phyloP scores from a whole-genome alignment of 2,113 vertebrate genomes.

The Zosterops borbonicus region DNA sequence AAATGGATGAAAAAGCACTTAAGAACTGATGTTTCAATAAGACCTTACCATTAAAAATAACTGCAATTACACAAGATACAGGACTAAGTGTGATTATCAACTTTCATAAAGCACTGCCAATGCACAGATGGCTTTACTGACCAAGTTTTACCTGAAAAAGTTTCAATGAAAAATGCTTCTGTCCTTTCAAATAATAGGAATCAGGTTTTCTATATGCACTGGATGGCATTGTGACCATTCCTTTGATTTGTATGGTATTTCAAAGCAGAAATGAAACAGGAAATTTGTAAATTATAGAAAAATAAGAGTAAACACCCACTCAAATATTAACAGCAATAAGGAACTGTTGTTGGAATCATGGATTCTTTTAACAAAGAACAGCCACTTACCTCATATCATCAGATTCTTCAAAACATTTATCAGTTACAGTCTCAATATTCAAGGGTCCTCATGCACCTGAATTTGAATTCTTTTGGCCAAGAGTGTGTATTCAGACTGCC shows the following conservation, averaged over 20 bases:
- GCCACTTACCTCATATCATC: conserved; percentile 27
- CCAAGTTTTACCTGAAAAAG: not conserved
- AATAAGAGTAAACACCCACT: not conserved
- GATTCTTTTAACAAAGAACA: conserved; percentile 26
- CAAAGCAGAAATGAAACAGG: not conserved
- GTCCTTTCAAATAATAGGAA: not conserved
- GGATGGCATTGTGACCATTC: not conserved
- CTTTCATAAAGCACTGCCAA: not conserved
- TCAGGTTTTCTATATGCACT: not conserved
- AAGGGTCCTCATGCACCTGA: conserved; percentile 42
- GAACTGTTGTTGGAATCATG: not conserved
- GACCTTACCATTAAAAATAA: not conserved
- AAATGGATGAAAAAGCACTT: not conserved
- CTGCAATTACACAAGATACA: not conserved
- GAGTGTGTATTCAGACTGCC: conserved; percentile 39
- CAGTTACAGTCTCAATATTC: conserved; percentile 34
- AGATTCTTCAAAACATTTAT: not conserved
- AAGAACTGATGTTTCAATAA: not conserved
- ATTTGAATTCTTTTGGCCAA: conserved; percentile 56
- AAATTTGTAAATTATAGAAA: not conserved
- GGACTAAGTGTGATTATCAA: not conserved
- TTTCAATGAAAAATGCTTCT: not conserved
- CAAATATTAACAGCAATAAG: not conserved
- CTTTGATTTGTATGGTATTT: not conserved
- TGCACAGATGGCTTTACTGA: not conserved